Conservation (phyloP, 2,797 vertebrate genomes). For the Tinamus major region DNA sequence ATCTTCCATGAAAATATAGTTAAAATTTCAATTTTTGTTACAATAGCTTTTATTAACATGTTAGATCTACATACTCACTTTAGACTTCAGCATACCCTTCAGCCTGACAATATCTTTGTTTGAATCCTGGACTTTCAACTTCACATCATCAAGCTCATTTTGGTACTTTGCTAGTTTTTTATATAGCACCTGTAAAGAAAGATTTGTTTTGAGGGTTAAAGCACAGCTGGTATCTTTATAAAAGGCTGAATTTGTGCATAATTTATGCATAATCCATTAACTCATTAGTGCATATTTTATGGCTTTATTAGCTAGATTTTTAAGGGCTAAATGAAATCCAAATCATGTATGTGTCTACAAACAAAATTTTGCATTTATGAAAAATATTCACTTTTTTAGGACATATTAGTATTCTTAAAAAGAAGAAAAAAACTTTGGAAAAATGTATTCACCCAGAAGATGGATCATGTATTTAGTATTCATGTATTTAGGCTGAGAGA, state of each 20-base stretch:
- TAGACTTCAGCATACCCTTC: slow-evolving; percentile 78
- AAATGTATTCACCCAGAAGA: background rate
- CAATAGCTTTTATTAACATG: background rate
- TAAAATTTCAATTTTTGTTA: background rate
- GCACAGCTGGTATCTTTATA: background rate
- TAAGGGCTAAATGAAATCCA: background rate
- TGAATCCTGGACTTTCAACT: slow-evolving; percentile 79
- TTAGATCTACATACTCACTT: slow-evolving; percentile 67
- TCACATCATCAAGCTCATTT: slow-evolving; percentile 75
- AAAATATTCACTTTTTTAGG: background rate
- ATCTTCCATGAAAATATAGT: background rate
- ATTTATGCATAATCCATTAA: too few relatives aligned
- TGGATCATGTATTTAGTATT: background rate
- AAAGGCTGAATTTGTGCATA: background rate
- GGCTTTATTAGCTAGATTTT: background rate
- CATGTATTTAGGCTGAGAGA: background rate
- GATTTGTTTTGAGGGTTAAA: background rate
- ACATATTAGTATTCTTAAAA: background rate
- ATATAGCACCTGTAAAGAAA: slow-evolving; percentile 70
- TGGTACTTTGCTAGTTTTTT: slow-evolving; percentile 77
- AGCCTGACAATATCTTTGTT: slow-evolving; percentile 74
- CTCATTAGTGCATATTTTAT: background rate
- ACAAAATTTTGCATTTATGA: background rate
- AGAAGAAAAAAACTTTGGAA: background rate
- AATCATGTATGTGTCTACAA: background rate